Conservation (phyloP, 2,113 vertebrate species). For the Oxyruncus cristatus region DNA sequence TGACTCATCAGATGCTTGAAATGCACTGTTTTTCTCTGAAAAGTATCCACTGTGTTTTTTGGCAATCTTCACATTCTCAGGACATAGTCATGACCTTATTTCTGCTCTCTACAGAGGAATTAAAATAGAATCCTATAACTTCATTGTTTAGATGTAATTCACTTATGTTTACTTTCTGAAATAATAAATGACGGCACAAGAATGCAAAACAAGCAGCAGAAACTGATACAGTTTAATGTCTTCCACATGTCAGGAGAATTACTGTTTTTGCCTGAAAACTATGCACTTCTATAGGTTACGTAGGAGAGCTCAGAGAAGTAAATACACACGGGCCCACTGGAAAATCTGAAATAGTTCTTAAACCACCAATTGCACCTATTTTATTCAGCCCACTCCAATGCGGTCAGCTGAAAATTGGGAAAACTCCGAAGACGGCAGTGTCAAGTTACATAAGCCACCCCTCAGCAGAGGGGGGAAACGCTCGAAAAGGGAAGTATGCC, state of each 20-base stretch:
- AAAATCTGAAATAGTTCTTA: not conserved
- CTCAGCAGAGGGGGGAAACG: not conserved
- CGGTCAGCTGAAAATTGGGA: not conserved
- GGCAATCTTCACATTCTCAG: not conserved
- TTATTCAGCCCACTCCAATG: not conserved
- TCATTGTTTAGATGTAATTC: not conserved
- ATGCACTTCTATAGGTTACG: not conserved
- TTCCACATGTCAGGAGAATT: not conserved
- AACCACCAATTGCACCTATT: not conserved
- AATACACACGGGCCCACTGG: not conserved
- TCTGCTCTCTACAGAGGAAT: not conserved
- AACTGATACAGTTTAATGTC: not conserved
- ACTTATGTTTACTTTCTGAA: slow-evolving; percentile 9
- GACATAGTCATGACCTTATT: not conserved
- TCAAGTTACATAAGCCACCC: not conserved
- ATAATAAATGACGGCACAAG: not conserved
- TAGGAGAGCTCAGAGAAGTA: not conserved
- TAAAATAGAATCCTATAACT: not conserved
- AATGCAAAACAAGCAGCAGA: not conserved
- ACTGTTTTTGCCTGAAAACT: not conserved
- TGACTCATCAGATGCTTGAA: slow-evolving; percentile 55
- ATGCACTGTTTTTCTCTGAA: slow-evolving; percentile 50
- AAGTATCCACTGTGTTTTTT: slow-evolving; percentile 33
- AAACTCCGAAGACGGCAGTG: not conserved
- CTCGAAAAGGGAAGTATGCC: not conserved